Base-by-base conservation (phyloP, 2,888 invertebrate genomes). In the Drosophila robusta region DNA sequence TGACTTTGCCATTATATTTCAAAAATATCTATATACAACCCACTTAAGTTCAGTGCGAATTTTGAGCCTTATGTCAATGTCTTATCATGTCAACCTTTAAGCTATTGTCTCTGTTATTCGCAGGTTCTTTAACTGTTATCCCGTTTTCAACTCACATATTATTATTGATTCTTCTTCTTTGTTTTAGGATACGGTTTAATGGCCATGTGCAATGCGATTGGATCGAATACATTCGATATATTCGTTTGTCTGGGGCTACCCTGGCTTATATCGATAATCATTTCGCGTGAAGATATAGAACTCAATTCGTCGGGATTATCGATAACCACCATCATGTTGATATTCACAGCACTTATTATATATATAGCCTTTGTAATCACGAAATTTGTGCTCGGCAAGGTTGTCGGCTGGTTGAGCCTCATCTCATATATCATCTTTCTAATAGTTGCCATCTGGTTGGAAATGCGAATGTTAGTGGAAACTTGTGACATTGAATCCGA, bases 151-250 rank as follows among this genome's bases (percentile, higher is more conserved):
- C 18, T 18, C 18, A 18, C 18, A 18, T 18, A 18, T 1, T 18
- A 18, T 18, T 18, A 18, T 18, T 2, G 18, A 18, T 18, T 18
- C 18, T 18, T 18, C 18, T 18, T 1, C 18, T 18, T 18, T 22
- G 22, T 29, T 8, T 32, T 24, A 82, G 82, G 82, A 0, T 96
- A 96, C 86, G 97, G 97, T 49, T 95, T 96, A 8, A 97, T 97
- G 97, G 97, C 97, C 32, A 96, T 97, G 78, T 96, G 96, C 90
- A 97, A 97, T 91, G 96, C 97, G 0, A 95, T 97, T 71, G 97
- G 97, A 45, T 97, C 97, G 4, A 97, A 97, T 90, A 97, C 97
- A 0, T 97, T 97, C 90, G 97, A 97, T 90, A 97, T 97, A 74
- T 93, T 97, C 11, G 92, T 97, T 36, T 97, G 97, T 88, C 93